Percentiles rank a stretch among this genome's conserved stretches.
phyloP scores from a whole-genome alignment of 2,797 vertebrate genomes.

The Chelonia mydas region DNA sequence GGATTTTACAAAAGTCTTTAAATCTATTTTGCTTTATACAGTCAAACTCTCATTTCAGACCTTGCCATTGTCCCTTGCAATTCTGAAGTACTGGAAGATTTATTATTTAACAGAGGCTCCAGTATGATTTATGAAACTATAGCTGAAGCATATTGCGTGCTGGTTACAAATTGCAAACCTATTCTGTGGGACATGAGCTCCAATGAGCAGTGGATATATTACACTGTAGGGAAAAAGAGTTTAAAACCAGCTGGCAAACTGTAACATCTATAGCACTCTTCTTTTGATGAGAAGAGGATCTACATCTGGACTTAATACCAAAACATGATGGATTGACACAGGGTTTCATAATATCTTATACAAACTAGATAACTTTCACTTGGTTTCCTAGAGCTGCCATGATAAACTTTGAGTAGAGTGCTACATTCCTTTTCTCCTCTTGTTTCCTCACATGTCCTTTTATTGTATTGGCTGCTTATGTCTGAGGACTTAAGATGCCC shows the following conservation, averaged over 20 bases:
- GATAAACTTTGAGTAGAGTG: background rate
- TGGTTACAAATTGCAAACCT: constrained; percentile 59
- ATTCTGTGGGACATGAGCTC: constrained; percentile 49
- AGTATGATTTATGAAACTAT: constrained; percentile 60
- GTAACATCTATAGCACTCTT: constrained; percentile 70
- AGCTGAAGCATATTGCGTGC: constrained; percentile 23
- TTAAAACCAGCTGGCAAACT: constrained; percentile 73
- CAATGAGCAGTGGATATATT: constrained; percentile 51
- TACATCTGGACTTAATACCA: constrained; percentile 86
- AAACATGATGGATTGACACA: constrained; percentile 64
- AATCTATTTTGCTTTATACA: background rate
- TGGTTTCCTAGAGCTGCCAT: background rate
- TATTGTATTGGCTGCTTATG: background rate
- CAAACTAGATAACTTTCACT: constrained; percentile 15
- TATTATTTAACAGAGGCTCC: constrained; percentile 53
- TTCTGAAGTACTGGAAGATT: constrained; percentile 47
- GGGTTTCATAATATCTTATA: constrained; percentile 36
- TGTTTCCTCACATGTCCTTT: background rate
- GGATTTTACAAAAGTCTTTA: constrained; percentile 59
- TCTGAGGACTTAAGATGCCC: background rate
- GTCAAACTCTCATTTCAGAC: background rate
- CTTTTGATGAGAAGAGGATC: constrained; percentile 78
- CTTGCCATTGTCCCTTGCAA: background rate
- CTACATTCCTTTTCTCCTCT: background rate
- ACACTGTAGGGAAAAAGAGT: constrained; percentile 63